phyloP scores from a whole-genome alignment of 2,113 vertebrate species.

The Peromyscus californicus region DNA sequence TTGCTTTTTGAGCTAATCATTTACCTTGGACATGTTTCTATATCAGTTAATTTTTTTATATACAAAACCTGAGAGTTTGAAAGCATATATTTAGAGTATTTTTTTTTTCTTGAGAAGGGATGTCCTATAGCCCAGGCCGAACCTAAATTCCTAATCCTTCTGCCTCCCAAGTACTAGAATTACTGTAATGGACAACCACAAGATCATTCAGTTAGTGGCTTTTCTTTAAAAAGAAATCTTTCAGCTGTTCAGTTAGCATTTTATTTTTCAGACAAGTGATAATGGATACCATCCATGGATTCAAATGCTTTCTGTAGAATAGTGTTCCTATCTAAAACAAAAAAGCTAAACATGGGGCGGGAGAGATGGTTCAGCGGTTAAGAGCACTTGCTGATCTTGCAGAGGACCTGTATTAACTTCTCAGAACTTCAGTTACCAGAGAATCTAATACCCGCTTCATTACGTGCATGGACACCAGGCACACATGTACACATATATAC shows the following conservation, averaged over 20 bases:
- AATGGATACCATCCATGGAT: background rate
- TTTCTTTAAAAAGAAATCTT: conserved; percentile 32
- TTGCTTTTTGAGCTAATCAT: conserved; percentile 52
- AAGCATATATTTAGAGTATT: background rate
- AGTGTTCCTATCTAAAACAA: background rate
- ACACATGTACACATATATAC: no score
- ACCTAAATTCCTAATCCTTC: background rate
- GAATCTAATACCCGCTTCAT: background rate
- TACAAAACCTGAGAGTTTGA: background rate
- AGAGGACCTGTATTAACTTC: background rate
- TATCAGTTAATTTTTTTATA: background rate
- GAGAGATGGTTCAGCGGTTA: background rate
- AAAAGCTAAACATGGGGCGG: background rate
- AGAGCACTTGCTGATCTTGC: background rate
- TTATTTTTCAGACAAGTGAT: background rate
- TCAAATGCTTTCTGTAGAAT: background rate
- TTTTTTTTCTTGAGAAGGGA: no score
- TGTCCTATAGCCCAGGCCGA: background rate
- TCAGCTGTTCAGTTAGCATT: conserved; percentile 16
- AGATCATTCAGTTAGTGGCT: conserved; percentile 16
- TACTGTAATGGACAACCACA: no score
- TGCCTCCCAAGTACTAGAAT: background rate
- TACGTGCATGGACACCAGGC: background rate
- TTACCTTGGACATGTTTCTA: background rate
- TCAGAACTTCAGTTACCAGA: background rate